phyloP scores from a whole-genome alignment of 2,797 vertebrate species.

The Threskiornis aethiopicus region DNA sequence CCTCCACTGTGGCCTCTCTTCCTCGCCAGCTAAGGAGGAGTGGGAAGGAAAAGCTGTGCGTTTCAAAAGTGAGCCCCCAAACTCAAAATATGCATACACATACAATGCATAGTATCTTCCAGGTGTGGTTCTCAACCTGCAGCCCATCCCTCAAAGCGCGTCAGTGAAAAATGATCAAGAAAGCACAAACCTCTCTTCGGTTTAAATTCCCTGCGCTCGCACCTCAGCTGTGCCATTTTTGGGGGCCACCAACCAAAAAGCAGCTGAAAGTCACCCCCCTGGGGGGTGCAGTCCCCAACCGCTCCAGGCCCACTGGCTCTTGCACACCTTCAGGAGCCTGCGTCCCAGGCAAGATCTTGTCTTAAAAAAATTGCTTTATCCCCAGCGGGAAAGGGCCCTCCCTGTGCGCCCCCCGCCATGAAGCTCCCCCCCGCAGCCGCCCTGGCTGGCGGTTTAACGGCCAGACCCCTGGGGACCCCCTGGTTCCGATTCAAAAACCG shows the following conservation, averaged over 20 bases:
- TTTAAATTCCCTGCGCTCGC: background rate
- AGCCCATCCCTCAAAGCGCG: background rate
- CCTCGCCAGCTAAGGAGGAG: background rate
- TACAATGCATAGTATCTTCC: background rate
- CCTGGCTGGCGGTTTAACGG: background rate
- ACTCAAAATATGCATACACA: background rate
- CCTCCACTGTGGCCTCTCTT: background rate
- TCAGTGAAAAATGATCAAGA: background rate
- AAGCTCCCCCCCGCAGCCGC: fast-evolving
- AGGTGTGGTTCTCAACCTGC: background rate
- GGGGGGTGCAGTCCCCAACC: fast-evolving
- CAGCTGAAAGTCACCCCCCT: background rate
- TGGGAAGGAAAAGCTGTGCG: background rate
- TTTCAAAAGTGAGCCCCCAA: background rate
- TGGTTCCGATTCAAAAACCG: background rate
- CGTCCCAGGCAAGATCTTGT: fast-evolving
- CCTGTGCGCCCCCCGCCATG: fast-evolving
- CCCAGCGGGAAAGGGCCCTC: background rate
- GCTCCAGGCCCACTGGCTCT: background rate
- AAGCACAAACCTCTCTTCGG: background rate
- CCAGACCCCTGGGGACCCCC: background rate
- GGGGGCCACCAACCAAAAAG: background rate
- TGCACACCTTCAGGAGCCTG: fast-evolving
- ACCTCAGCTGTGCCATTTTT: background rate
- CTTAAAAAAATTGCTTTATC: background rate